Base-by-base conservation (phyloP, 2,888 invertebrate genomes). In the Strigamia maritima region DNA sequence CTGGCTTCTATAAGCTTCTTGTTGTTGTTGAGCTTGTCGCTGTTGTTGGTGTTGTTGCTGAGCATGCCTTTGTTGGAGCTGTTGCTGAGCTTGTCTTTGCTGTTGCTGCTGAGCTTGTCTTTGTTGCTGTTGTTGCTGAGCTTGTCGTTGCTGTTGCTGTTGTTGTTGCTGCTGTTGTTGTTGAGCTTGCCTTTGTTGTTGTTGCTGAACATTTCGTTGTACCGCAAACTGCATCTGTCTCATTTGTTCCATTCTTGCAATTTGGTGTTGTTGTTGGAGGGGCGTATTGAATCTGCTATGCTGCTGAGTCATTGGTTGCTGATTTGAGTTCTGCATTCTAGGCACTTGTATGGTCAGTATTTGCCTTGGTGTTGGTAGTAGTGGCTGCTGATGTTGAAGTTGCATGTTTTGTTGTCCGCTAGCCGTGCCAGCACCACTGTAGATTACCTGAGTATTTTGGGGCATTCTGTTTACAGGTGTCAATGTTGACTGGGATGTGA, bases 201-300 rank as follows among this genome's bases (percentile, higher is more conserved):
- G 76, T 40, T 38, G 76, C 22, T 76, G 76, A 6, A n/a, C n/a
- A n/a, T 76, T 6, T 16, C 10, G 22, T 76, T 76, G 76, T 26
- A 0, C 7, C 6, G 28, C 4, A 14, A 8, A 35, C 35, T 28
- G 76, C 19, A 22, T 14, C 22, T 26, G 35, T 22, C 38, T 35
- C 76, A 40, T n/a, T 40, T 44, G 76, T 76, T 76, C 38, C 28
- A 75, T 35, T 75, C 26, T 31, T 28, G n/a, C 10, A 1, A 28
- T 16, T 19, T 75, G 31, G 7, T 75, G 75, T 75, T 75, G 75
- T 28, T 75, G 31, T 35, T 75, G 75, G 7, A 24, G 76, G 40
- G 12, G 76, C n/a, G n/a, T 40, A 38, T 38, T 76, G 76, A 24
- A 19, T 49, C 60, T 24, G 60, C 7, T n/a, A 12, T n/a, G 44